These are phyloP conservation scores for Pachyuromys duprasi DNA, from an alignment of 2,797 vertebrate genomes.

Conservation along the genomic window DNA sequence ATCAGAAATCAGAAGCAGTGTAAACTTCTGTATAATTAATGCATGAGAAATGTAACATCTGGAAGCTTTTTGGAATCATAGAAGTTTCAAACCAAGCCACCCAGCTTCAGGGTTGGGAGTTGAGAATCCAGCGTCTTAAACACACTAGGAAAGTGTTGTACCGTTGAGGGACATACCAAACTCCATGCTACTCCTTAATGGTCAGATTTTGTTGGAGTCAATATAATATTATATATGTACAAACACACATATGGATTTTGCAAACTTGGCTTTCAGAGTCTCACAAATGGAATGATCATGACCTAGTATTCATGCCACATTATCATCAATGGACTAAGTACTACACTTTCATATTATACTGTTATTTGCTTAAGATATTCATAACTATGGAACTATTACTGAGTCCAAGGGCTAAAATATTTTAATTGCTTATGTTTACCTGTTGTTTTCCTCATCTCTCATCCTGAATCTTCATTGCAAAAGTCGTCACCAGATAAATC, in stretches of 20 bases:
- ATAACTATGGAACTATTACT: background rate
- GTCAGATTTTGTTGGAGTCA: background rate
- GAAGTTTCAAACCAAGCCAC: background rate
- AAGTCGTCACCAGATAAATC: background rate
- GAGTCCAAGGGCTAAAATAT: background rate
- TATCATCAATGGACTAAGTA: background rate
- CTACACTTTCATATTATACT: background rate
- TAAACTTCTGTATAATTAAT: background rate
- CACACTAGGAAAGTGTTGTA: background rate
- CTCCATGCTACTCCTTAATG: background rate
- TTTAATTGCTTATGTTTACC: background rate
- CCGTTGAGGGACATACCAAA: background rate
- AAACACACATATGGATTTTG: background rate
- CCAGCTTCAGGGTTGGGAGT: background rate
- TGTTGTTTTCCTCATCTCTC: background rate
- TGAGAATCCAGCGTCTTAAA: background rate
- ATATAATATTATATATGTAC: constrained; percentile 1
- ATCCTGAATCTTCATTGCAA: background rate
- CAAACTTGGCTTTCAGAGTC: constrained; percentile 9
- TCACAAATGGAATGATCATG: background rate
- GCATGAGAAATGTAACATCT: background rate
- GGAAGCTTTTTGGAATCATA: background rate
- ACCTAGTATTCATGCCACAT: background rate
- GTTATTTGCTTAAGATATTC: background rate
- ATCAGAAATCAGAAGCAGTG: background rate